phyloP scores from a whole-genome alignment of 1,140 invertebrate genomes.

The Drosophila willistoni region DNA sequence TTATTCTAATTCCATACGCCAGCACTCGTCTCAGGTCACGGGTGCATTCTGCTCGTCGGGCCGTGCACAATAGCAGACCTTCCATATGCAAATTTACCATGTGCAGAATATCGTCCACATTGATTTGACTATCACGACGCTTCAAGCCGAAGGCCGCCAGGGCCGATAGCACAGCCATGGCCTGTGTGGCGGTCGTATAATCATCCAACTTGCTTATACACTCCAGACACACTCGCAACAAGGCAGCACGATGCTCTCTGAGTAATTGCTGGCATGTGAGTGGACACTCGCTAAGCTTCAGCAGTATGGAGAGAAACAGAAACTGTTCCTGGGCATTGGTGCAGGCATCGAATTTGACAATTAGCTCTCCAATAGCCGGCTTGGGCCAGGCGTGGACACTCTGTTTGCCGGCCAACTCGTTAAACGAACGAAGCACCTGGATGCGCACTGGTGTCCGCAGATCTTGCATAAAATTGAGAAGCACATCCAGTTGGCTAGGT shows the following conservation, averaged over 20 bases:
- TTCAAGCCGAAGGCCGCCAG: conserved; percentile 87
- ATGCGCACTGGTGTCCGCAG: conserved; percentile 89
- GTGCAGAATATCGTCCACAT: conserved; percentile 71
- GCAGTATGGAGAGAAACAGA: conserved; percentile 82
- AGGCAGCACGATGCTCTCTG: conserved; percentile 83
- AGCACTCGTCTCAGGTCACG: conserved; percentile 66
- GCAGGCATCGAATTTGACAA: conserved; percentile 81
- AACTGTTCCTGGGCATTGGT: conserved; percentile 75
- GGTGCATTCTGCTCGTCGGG: conserved; percentile 60
- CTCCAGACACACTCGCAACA: conserved; percentile 84
- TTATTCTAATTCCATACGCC: conserved; percentile 72
- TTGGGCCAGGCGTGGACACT: conserved; percentile 93
- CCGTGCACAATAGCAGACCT: conserved; percentile 72
- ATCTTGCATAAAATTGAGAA: conserved; percentile 84
- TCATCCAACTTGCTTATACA: conserved; percentile 86
- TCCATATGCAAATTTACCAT: conserved; percentile 82
- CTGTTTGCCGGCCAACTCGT: conserved; percentile 88
- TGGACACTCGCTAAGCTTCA: conserved; percentile 85
- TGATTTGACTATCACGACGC: conserved; percentile 59
- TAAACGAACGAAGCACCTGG: conserved; percentile 89
- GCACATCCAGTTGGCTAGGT: conserved; percentile 90
- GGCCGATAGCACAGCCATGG: conserved; percentile 87
- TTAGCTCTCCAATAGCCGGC: conserved; percentile 87
- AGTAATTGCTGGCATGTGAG: conserved; percentile 84
- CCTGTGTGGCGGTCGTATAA: conserved; percentile 87